These are phyloP conservation scores for Poecilia gillii DNA, from an alignment of 2,797 vertebrate genomes.

Conservation along the genomic window DNA sequence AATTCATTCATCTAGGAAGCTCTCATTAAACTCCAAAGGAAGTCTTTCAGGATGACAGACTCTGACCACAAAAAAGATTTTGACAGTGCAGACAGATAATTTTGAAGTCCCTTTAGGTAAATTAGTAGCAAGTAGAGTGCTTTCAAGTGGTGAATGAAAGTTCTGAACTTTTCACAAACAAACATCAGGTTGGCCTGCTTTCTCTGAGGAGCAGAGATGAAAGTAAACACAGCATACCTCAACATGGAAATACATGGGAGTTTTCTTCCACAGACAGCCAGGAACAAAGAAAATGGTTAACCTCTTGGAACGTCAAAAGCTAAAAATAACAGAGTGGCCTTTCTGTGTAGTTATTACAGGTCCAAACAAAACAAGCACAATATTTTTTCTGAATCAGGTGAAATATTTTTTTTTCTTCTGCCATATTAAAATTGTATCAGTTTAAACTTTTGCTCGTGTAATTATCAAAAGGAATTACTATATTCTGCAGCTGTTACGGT, in stretches of 20 bases:
- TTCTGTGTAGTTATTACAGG: slow-evolving; percentile 44
- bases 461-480: slow-evolving; percentile 11
- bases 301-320: slow-evolving; percentile 59
- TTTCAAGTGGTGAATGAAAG: slow-evolving; percentile 87
- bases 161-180: slow-evolving; percentile 77
- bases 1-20: slow-evolving; percentile 61
- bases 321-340: slow-evolving; percentile 51
- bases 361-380: slow-evolving; percentile 58
- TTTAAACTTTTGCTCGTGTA: not conserved
- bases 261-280: slow-evolving; percentile 39
- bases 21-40: slow-evolving; percentile 73
- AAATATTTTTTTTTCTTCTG: slow-evolving; percentile 20
- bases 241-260: slow-evolving; percentile 64
- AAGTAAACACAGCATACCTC: slow-evolving; percentile 73
- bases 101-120: slow-evolving; percentile 79
- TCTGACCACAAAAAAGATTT: slow-evolving; percentile 74
- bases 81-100: slow-evolving; percentile 77
- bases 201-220: slow-evolving; percentile 62
- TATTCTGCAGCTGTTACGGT: slow-evolving; percentile 15
- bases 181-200: slow-evolving; percentile 70
- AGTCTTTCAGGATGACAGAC: slow-evolving; percentile 80
- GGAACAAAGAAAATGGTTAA: slow-evolving; percentile 72
- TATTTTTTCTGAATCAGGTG: slow-evolving; percentile 53
- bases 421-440: slow-evolving; percentile 11
- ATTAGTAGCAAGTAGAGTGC: slow-evolving; percentile 82